Base-by-base conservation (phyloP, 2,888 invertebrate species). In the Herminia tarsipennalis region DNA sequence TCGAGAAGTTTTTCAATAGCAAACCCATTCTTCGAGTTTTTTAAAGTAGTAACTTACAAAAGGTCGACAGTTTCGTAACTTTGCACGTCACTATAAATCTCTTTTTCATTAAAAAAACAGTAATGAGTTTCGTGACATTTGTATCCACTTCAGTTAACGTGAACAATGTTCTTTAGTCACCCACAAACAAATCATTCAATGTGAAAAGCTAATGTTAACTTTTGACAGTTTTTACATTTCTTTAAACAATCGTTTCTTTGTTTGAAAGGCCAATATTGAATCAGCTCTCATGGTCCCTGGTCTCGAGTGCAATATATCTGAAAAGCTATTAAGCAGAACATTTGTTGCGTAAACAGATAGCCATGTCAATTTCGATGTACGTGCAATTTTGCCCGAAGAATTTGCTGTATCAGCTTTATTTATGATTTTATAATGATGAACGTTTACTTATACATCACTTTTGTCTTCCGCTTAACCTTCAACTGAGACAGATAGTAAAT, bases 141-240 rank as follows among this genome's bases (percentile, higher is more conserved):
- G 54, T 64, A 61, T 68, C 63, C 65, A 64, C 66, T 66, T 64
- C 46, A 48, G 44, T 52, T 61, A 50, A 29, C 20, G 45, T 44
- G 17, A 59, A 62, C 32, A 48, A 41, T 55, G 48, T 53, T 48
- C 45, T 43, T 46, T 41, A 51, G 36, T 43, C 38, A 40, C 61
- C 59, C 54, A 62, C 58, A 61, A 69, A 76, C 79, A 79, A 80
- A 83, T 81, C 77, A 76, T 55, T 72, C 59, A 51, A 54, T 52
- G 51, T 44, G 58, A 66, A 73, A 66, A 65, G 60, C 66, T 50
- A 60, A 71, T 66, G 53, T 59, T 61, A 51, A 56, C 38, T 58
- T 56, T 47, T 47, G 41, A 41, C 40, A 57, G 62, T 65, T 68
- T 70, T 70, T 69, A 70, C 57, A 58, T 70, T 76, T 72, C 70